phyloP scores from a whole-genome alignment of 2,888 invertebrate genomes.

The Taenaris catops region DNA sequence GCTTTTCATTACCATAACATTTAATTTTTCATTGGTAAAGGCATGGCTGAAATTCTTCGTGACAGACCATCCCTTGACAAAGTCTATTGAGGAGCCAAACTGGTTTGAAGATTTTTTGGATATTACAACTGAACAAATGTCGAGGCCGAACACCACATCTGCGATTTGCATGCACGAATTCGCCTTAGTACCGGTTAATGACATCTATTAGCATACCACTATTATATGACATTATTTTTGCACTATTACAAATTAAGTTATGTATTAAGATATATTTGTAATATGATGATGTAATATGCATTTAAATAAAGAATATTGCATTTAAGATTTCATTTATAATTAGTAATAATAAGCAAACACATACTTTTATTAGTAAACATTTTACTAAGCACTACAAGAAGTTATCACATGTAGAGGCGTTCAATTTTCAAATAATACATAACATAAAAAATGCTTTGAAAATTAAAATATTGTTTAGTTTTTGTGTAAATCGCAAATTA shows the following conservation, averaged over 20 bases:
- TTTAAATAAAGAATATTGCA: too few relatives aligned
- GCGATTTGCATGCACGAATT: constrained; percentile 57
- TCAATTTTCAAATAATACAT: too few relatives aligned
- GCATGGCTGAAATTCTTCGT: constrained; percentile 80
- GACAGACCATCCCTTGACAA: constrained; percentile 72
- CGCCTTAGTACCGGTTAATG: constrained; percentile 72
- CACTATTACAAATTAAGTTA: constrained; percentile 31
- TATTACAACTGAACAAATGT: constrained; percentile 56
- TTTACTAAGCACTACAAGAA: too few relatives aligned
- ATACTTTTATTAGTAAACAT: too few relatives aligned
- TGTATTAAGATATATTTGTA: too few relatives aligned
- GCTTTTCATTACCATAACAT: constrained; percentile 22
- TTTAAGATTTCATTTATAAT: constrained; percentile 6
- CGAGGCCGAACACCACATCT: constrained; percentile 50
- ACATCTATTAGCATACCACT: constrained; percentile 58
- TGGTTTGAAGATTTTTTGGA: constrained; percentile 62
- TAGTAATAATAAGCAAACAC: too few relatives aligned
- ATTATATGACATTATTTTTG: constrained; percentile 29
- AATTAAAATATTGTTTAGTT: too few relatives aligned
- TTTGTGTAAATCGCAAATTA: constrained; percentile 14
- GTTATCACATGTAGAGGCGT: too few relatives aligned
- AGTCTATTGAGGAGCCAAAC: constrained; percentile 68
- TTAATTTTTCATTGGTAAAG: constrained; percentile 38
- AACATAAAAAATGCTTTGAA: too few relatives aligned
- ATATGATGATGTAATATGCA: too few relatives aligned